Percentiles rank a stretch among this genome's conserved stretches.
Conservation (phyloP, 2,888 invertebrate species). For the Cataglyphis livida region DNA sequence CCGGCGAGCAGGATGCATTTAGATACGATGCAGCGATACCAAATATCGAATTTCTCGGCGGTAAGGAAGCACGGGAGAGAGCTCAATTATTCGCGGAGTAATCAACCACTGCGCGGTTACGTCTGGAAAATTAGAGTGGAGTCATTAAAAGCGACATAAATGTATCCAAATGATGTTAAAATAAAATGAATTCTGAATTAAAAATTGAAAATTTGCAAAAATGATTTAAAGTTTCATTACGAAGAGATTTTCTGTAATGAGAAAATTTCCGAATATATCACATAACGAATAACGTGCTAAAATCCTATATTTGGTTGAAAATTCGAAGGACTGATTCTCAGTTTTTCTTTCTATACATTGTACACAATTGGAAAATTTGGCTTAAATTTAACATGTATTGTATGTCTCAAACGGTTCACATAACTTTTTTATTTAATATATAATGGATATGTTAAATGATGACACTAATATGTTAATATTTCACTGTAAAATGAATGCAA, state of each 20-base stretch:
- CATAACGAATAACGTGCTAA: background rate
- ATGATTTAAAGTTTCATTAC: background rate
- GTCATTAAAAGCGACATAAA: background rate
- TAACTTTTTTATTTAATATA: too few relatives aligned
- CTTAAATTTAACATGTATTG: too few relatives aligned
- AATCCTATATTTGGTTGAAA: background rate
- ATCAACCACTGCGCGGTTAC: conserved; percentile 19
- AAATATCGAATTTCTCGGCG: conserved; percentile 37
- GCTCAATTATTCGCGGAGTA: conserved; percentile 16
- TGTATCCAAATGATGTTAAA: background rate
- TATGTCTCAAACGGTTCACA: too few relatives aligned
- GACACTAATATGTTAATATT: too few relatives aligned
- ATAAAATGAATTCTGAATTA: background rate
- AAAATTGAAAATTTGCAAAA: background rate
- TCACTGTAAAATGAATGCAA: too few relatives aligned
- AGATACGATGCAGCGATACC: conserved; percentile 37
- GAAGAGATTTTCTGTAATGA: background rate
- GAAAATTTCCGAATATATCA: background rate
- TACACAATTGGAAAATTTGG: too few relatives aligned
- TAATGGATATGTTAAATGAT: too few relatives aligned
- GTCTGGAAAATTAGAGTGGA: background rate
- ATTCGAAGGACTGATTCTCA: background rate
- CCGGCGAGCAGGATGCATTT: conserved; percentile 24
- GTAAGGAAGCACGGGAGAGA: background rate
- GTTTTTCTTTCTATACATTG: background rate